Percentiles rank a stretch among this genome's conserved stretches.
phyloP scores from a whole-genome alignment of 2,888 invertebrate genomes.

The Epinotia nisella region DNA sequence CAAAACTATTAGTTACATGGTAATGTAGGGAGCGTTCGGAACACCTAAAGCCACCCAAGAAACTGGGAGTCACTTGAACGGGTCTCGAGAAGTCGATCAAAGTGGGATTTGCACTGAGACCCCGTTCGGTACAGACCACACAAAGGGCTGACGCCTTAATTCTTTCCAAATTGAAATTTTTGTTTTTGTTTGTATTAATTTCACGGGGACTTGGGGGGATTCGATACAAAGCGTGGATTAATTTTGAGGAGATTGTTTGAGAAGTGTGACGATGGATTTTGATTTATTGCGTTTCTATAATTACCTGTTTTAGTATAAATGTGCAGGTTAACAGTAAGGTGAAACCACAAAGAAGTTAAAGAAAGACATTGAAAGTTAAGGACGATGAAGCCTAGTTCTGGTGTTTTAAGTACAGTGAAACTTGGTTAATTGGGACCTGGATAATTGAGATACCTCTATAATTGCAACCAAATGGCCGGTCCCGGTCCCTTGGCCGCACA shows the following conservation, averaged over 20 bases:
- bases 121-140: slow-evolving; percentile 53
- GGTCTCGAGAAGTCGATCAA: slow-evolving; percentile 74
- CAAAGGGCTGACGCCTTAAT: slow-evolving; percentile 58
- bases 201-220: slow-evolving; percentile 62
- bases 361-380: no score
- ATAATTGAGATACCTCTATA: no score
- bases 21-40: slow-evolving; percentile 57
- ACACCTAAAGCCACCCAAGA: slow-evolving; percentile 64
- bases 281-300: slow-evolving; percentile 8
- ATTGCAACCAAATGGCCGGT: no score
- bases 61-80: slow-evolving; percentile 62
- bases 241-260: slow-evolving; percentile 32
- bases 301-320: neutral
- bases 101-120: slow-evolving; percentile 74
- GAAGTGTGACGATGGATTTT: slow-evolving; percentile 20
- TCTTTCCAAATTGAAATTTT: slow-evolving; percentile 72
- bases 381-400: no score
- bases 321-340: neutral
- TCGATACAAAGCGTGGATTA: slow-evolving; percentile 44
- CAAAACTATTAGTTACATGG: slow-evolving; percentile 45
- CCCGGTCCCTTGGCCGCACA: no score
- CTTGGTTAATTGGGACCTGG: no score
- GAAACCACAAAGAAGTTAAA: no score
- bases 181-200: slow-evolving; percentile 73
- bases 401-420: no score